Percentiles rank a stretch among this genome's conserved stretches.
Evolutionary conservation across 35 echinoderm and acorn worm genomes (phyloP).

Genomic region (Diadema setosum): DNA sequence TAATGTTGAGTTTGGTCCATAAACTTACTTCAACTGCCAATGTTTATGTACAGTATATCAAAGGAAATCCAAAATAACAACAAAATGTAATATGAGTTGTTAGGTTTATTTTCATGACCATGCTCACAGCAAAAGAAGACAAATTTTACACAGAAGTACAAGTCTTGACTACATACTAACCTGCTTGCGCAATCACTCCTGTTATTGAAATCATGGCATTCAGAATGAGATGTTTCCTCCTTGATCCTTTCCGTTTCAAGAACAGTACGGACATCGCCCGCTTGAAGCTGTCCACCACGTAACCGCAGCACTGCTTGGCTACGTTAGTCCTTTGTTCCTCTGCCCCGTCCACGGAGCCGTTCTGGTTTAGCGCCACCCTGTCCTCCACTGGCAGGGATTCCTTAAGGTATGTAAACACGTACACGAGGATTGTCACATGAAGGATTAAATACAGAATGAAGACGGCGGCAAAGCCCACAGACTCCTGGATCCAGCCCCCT

Average conservation of each 20-base stretch:
- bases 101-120: no score
- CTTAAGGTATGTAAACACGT: conserved; percentile 16
- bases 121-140: no score
- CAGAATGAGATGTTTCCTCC: conserved; percentile 56
- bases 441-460: conserved; percentile 33
- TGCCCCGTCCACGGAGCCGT: neutral
- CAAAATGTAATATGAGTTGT: no score
- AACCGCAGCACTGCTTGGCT: neutral
- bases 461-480: conserved; percentile 29
- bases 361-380: neutral
- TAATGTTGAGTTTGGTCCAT: no score
- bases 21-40: no score
- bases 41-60: no score
- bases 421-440: conserved; percentile 31
- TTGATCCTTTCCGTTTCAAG: conserved; percentile 42
- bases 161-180: conserved; percentile 15
- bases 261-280: conserved; percentile 44
- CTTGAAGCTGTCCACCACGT: conserved; percentile 23
- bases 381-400: conserved; percentile 43
- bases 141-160: no score
- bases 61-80: no score
- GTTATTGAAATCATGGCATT: conserved; percentile 31
- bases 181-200: conserved; percentile 42
- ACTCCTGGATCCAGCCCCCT: conserved; percentile 7
- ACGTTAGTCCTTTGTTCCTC: neutral